Percentiles rank a stretch among this genome's conserved stretches.
phyloP scores from a whole-genome alignment of 2,113 vertebrate genomes.

The Embiotoca jacksoni region DNA sequence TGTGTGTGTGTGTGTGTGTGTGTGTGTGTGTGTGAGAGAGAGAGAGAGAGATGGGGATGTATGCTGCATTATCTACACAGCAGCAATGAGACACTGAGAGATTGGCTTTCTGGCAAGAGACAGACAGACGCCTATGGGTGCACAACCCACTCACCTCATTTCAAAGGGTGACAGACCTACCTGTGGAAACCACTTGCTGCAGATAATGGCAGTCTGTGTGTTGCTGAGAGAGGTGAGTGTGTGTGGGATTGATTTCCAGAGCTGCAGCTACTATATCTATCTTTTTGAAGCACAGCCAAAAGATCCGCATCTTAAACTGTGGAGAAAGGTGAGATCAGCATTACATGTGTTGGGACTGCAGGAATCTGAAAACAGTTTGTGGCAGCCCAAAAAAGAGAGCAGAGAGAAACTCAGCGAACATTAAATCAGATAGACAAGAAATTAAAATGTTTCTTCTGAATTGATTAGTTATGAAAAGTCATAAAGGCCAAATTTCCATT shows the following conservation, averaged over 20 bases:
- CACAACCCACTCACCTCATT: conserved; percentile 73
- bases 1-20: conserved; percentile 19
- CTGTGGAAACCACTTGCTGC: conserved; percentile 67
- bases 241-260: conserved; percentile 74
- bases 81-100: conserved; percentile 70
- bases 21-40: conserved; percentile 20
- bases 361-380: conserved; percentile 27
- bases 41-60: conserved; percentile 43
- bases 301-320: conserved; percentile 44
- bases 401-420: background rate
- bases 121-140: conserved; percentile 80
- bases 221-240: conserved; percentile 57
- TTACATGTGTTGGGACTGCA: conserved; percentile 20
- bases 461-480: no score
- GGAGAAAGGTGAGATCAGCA: conserved; percentile 51
- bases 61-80: conserved; percentile 56
- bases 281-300: conserved; percentile 61
- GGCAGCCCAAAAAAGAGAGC: conserved; percentile 21
- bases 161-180: conserved; percentile 76
- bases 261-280: conserved; percentile 20
- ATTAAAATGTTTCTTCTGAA: no score
- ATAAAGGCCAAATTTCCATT: no score
- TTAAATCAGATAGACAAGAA: conserved; percentile 8
- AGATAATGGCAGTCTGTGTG: conserved; percentile 77
- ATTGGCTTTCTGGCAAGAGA: conserved; percentile 84